phyloP scores from a whole-genome alignment of 2,113 vertebrate species.

The Gulo gulo region DNA sequence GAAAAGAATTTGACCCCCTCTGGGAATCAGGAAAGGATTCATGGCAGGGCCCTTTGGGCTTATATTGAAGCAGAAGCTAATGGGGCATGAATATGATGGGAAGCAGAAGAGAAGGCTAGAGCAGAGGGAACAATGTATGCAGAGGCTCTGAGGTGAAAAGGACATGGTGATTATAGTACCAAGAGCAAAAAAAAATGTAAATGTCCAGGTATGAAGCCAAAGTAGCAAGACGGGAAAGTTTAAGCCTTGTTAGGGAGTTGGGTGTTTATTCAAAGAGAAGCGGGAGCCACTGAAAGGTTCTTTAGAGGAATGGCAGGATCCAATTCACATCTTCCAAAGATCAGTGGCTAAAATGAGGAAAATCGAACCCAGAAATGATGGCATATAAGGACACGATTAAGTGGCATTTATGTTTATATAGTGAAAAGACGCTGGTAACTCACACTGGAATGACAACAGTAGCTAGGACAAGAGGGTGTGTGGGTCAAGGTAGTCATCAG shows the following conservation, averaged over 20 bases:
- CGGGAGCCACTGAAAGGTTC: neutral
- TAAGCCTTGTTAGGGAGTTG: neutral
- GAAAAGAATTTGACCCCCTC: neutral
- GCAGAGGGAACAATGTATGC: neutral
- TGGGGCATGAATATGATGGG: neutral
- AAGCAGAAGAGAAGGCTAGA: neutral
- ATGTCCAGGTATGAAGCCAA: neutral
- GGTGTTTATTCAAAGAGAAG: neutral
- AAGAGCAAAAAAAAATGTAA: neutral
- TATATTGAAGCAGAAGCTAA: neutral
- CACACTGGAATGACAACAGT: neutral
- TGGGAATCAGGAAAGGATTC: neutral
- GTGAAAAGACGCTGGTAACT: neutral
- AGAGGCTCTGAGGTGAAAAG: neutral
- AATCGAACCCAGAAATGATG: neutral
- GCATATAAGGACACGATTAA: neutral
- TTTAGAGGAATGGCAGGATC: neutral
- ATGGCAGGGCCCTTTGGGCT: neutral
- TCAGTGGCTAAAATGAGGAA: neutral
- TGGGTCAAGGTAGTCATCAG: neutral
- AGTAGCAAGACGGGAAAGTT: neutral
- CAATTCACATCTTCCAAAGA: neutral
- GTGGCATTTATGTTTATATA: neutral
- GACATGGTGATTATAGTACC: neutral
- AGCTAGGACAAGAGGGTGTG: neutral